Percentiles rank a stretch among this genome's conserved stretches.
These are phyloP conservation scores for Hoplodrina blanda DNA, from an alignment of 2,888 invertebrate species.

Conservation along the genomic window DNA sequence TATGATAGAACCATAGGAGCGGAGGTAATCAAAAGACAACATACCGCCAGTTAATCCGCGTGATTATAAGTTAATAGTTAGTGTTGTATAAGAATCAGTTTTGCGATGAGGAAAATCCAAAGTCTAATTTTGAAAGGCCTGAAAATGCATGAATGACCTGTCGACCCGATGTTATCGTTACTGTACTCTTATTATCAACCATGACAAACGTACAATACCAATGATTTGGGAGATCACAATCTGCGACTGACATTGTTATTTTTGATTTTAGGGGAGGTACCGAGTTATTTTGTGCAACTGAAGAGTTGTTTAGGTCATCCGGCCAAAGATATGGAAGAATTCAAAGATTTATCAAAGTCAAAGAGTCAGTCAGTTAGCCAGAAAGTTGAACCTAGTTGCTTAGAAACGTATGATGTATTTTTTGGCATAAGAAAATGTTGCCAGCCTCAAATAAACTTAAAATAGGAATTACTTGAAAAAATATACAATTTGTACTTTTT, in stretches of 20 bases:
- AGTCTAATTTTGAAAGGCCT: not conserved
- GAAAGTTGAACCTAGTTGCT: not conserved
- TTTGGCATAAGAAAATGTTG: too few species aligned
- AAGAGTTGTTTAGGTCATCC: slow-evolving; percentile 7
- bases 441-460: too few species aligned
- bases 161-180: slow-evolving; percentile 6
- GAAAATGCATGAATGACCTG: not conserved
- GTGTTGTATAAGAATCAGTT: not conserved
- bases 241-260: slow-evolving; percentile 1
- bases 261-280: not conserved
- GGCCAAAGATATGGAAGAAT: not conserved
- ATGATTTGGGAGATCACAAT: slow-evolving; percentile 18
- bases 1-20: too few species aligned
- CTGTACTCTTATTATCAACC: slow-evolving; percentile 4
- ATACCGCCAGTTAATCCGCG: too few species aligned
- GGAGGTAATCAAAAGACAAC: too few species aligned
- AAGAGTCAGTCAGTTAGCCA: too few species aligned
- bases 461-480: too few species aligned
- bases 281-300: not conserved
- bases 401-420: not conserved
- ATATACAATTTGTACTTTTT: too few species aligned
- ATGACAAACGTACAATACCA: slow-evolving; percentile 7
- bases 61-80: too few species aligned
- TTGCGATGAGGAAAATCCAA: slow-evolving; percentile 3
- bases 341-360: not conserved